Conservation (phyloP, 2,113 vertebrate genomes). For the Passer domesticus region DNA sequence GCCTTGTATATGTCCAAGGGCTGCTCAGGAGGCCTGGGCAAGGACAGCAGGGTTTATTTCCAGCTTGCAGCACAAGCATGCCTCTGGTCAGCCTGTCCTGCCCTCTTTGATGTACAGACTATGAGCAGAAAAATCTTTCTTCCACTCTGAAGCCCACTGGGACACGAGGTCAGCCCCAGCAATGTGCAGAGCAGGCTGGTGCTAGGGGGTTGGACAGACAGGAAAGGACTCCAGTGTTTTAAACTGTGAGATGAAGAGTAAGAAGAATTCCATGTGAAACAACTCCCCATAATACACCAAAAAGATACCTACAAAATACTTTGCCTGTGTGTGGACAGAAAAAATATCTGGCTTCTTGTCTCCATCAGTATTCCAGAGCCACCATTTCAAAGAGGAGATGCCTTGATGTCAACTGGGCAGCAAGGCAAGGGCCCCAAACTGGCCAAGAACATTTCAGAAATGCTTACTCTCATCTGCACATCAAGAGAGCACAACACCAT, state of each 20-base stretch:
- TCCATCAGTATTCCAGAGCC: neutral
- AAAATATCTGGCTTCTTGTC: neutral
- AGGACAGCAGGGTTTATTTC: neutral
- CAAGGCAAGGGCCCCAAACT: fast-evolving
- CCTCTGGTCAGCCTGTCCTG: neutral
- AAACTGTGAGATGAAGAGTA: neutral
- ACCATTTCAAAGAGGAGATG: neutral
- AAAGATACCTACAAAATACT: neutral
- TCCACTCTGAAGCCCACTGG: neutral
- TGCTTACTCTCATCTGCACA: neutral
- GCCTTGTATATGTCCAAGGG: neutral
- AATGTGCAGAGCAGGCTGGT: neutral
- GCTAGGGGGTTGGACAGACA: neutral
- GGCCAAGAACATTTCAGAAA: neutral
- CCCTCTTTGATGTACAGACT: neutral
- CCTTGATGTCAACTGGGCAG: neutral
- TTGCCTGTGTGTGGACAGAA: fast-evolving
- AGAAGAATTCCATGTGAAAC: neutral
- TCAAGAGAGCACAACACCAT: fast-evolving
- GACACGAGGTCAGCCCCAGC: neutral
- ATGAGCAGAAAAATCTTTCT: neutral
- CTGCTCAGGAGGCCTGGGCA: neutral
- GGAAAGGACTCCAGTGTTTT: neutral
- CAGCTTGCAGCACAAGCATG: neutral
- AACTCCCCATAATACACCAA: neutral